Evolutionary conservation across 2,113 vertebrate species (phyloP), one percentile per base, ranked within the genome.

Genomic region (Beaufortia kweichowensis): DNA sequence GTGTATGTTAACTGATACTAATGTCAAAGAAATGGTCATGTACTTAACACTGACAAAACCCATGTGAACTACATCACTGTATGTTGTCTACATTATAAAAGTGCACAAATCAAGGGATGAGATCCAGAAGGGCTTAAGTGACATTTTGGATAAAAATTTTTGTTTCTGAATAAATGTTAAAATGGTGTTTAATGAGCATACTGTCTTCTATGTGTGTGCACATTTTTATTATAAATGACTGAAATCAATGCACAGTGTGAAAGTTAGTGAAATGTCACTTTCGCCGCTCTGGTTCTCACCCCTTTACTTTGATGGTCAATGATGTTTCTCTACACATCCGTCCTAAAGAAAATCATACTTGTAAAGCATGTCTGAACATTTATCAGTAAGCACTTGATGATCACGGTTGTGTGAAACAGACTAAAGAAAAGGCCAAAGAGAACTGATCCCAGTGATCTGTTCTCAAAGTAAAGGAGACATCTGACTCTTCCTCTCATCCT

Each of bases 401-500:
- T 4, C 4, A 11, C 24, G 23, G 4, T 56, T 59, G 2, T 24
- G 21, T 71, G 33, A n/a, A 19, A 24, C 17, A 50, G 50, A 50
- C 43, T 48, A 24, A 33, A 43, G 21, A 43, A 50, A 39, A 50
- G 53, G 33, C 24, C 26, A n/a, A 35, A 21, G 26, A 41, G 60
- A 24, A 4, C 35, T 65, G 41, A 50, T 28, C 53, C 61, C 6
- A 3, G 50, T 41, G 70, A 46, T 60, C 31, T 29, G 31, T 70
- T 70, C 6, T 33, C 48, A 56, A 68, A 23, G 6, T 24, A 12
- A 57, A 48, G 55, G 17, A 67, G 61, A 29, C 26, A 7, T 41
- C 26, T 21, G 48, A n/a, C 55, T n/a, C 8, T 29, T 33, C 46
- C n/a, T 31, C 84, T 84, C 81, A 82, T n/a, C 35, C 8, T 86